Evolutionary conservation across 2,888 invertebrate genomes (phyloP).

Genomic region (Blera fallax): DNA sequence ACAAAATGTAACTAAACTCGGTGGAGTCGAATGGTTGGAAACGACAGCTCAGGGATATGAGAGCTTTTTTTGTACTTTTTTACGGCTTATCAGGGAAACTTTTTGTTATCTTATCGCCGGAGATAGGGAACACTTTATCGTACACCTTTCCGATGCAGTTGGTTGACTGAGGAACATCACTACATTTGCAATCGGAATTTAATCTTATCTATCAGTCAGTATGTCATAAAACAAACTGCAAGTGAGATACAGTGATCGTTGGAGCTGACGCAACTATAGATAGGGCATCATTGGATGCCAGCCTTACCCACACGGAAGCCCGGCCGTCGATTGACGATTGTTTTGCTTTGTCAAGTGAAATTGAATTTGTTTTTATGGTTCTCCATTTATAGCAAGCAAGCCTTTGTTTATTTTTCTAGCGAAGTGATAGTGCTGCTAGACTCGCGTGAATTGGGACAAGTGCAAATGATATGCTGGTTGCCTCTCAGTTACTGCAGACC

Average conservation of each 20-base stretch:
- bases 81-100: not conserved
- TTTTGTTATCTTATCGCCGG: constrained; percentile 40
- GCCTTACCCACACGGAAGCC: not conserved
- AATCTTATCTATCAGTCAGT: constrained; percentile 7
- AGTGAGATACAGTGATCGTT: too few relatives aligned
- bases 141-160: constrained; percentile 3
- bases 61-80: too few relatives aligned
- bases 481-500: not conserved
- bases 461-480: constrained; percentile 16
- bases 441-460: constrained; percentile 21
- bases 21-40: not conserved
- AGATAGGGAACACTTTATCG: constrained; percentile 1
- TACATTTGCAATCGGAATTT: not conserved
- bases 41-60: not conserved
- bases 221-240: not conserved
- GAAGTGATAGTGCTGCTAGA: not conserved
- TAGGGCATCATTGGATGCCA: not conserved
- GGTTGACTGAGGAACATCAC: not conserved
- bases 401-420: not conserved
- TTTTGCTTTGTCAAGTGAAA: not conserved
- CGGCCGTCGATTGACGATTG: not conserved
- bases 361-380: not conserved
- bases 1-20: constrained; percentile 21
- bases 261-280: not conserved
- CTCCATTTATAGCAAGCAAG: not conserved